Evolutionary conservation across 2,797 vertebrate species (phyloP).

Genomic region (Stomatorhinus walkeri): DNA sequence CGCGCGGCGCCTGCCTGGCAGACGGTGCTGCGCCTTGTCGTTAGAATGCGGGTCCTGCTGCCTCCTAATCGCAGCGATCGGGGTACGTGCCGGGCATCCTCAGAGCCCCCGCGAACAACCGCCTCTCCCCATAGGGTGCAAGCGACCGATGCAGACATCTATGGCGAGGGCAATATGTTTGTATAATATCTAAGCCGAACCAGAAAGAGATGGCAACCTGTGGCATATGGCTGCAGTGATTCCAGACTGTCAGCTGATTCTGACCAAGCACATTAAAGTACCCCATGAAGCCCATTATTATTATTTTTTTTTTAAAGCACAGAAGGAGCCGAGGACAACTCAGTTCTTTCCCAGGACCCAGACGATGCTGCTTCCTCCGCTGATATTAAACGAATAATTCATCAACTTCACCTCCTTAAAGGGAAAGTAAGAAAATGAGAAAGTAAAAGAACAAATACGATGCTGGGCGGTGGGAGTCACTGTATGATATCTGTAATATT

Average conservation of each 20-base stretch:
- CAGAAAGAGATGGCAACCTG: background rate
- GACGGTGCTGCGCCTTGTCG: background rate
- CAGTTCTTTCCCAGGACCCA: background rate
- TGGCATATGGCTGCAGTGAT: background rate
- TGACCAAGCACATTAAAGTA: background rate
- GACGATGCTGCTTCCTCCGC: background rate
- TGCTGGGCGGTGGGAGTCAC: background rate
- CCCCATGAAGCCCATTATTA: background rate
- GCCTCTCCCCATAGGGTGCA: background rate
- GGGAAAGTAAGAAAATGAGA: background rate
- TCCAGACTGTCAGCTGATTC: background rate
- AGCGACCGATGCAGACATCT: background rate
- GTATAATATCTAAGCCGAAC: background rate
- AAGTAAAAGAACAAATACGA: background rate
- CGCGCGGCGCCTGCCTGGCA: background rate
- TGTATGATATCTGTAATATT: slow-evolving; percentile 1
- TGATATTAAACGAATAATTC: background rate
- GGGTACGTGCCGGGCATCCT: background rate
- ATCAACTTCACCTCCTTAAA: slow-evolving; percentile 6
- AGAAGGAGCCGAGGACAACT: background rate
- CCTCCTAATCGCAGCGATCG: background rate
- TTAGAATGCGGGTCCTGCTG: background rate
- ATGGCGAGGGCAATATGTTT: background rate
- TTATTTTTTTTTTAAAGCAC: background rate
- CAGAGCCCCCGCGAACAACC: background rate